phyloP scores from a whole-genome alignment of 2,797 vertebrate genomes.

The Cossypha niveicapilla region DNA sequence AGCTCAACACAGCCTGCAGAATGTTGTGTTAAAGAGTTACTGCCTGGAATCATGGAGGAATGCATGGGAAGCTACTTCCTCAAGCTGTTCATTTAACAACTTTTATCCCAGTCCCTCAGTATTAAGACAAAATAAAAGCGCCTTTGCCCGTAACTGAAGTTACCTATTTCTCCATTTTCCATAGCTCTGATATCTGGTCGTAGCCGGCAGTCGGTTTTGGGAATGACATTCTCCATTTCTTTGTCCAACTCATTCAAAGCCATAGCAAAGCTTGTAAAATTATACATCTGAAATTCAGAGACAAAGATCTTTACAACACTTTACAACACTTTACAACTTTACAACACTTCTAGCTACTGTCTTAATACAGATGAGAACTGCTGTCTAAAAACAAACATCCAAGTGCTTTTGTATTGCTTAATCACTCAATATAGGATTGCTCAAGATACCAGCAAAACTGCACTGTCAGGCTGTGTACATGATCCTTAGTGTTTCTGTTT shows the following conservation, averaged over 20 bases:
- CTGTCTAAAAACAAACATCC: neutral
- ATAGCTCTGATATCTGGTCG: conserved; percentile 94
- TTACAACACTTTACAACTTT: too few species aligned
- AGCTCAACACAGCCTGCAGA: neutral
- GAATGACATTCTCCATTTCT: conserved; percentile 87
- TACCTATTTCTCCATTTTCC: conserved; percentile 98
- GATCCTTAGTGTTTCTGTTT: neutral
- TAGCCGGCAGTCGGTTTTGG: conserved; percentile 90
- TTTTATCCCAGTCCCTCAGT: neutral
- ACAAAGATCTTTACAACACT: neutral
- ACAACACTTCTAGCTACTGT: neutral
- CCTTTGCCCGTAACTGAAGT: neutral
- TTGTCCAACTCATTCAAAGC: conserved; percentile 91
- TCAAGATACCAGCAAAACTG: neutral
- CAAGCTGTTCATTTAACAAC: neutral
- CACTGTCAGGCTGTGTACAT: neutral
- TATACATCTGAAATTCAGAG: conserved; percentile 87
- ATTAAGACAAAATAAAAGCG: neutral
- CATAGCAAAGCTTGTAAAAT: conserved; percentile 96
- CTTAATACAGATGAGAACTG: neutral
- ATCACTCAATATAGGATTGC: neutral
- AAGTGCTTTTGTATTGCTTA: neutral
- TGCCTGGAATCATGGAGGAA: neutral
- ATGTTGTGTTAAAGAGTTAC: neutral
- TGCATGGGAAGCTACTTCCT: neutral